Conservation (phyloP, 2,113 vertebrate species). For the Nanorana parkeri region DNA sequence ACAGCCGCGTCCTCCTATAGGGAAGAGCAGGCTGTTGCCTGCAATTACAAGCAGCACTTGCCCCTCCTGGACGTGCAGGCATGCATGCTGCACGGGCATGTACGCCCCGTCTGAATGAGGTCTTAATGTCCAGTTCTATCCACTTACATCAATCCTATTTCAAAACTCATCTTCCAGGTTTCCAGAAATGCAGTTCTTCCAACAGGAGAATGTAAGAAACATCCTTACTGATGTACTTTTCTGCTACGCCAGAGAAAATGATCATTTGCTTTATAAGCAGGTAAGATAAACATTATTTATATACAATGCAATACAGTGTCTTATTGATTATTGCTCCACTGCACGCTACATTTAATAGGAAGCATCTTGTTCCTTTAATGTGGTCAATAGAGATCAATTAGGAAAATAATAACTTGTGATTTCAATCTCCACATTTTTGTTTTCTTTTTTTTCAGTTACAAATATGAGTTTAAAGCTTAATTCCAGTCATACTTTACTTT, state of each 20-base stretch:
- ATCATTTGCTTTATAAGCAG: constrained; percentile 98
- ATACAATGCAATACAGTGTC: constrained; percentile 67
- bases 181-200: constrained; percentile 98
- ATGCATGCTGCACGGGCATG: too few species aligned
- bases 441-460: too few species aligned
- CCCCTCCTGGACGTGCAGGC: too few species aligned
- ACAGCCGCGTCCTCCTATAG: too few species aligned
- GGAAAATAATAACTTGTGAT: neutral
- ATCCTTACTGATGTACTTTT: constrained; percentile 98
- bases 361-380: constrained; percentile 24
- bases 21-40: too few species aligned
- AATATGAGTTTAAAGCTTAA: too few species aligned
- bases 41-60: too few species aligned
- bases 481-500: too few species aligned
- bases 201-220: constrained; percentile 91
- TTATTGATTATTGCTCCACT: constrained; percentile 52
- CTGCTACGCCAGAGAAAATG: constrained; percentile 97
- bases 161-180: constrained; percentile 76
- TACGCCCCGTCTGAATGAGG: too few species aligned
- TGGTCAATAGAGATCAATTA: neutral
- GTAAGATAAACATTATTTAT: constrained; percentile 81
- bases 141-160: neutral
- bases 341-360: neutral
- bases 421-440: neutral
- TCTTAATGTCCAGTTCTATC: too few species aligned